Evolutionary conservation across 2,113 vertebrate species (phyloP).

Genomic region (Cyprinodon brontotheroides): DNA sequence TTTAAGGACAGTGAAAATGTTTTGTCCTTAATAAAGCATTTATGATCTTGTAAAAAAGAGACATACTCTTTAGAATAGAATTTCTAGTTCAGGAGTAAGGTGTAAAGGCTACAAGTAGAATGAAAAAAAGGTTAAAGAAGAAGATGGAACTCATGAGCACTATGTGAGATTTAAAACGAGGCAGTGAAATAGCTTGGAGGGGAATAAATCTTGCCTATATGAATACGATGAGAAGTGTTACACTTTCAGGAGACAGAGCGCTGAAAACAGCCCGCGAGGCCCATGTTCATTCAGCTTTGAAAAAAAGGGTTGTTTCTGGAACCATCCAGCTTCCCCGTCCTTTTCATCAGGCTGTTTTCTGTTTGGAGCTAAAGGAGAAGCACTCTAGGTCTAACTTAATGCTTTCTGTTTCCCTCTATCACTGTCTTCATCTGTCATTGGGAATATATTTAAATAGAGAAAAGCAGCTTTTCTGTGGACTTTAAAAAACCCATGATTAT

Average conservation of each 20-base stretch:
- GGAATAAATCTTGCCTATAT: not conserved
- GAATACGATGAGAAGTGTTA: not conserved
- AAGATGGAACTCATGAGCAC: not conserved
- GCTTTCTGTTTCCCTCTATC: not conserved
- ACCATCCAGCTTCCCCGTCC: not conserved
- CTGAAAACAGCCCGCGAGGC: conserved; percentile 1
- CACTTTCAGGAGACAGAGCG: not conserved
- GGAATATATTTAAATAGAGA: not conserved
- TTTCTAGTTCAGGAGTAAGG: not conserved
- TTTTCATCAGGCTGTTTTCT: not conserved
- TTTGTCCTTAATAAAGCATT: not conserved
- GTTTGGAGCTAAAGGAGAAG: not conserved
- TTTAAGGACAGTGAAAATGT: not conserved
- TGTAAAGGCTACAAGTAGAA: not conserved
- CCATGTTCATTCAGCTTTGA: not conserved
- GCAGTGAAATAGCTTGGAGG: not conserved
- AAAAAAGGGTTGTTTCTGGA: not conserved
- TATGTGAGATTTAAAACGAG: not conserved
- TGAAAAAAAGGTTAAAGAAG: not conserved
- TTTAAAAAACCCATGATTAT: not conserved
- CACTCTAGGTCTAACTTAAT: not conserved
- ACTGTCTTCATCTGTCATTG: not conserved
- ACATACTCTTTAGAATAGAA: not conserved
- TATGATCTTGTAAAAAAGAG: not conserved
- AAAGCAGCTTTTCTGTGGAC: conserved; percentile 1